Base-by-base conservation (phyloP, 2,797 vertebrate genomes). In the Sparus aurata region DNA sequence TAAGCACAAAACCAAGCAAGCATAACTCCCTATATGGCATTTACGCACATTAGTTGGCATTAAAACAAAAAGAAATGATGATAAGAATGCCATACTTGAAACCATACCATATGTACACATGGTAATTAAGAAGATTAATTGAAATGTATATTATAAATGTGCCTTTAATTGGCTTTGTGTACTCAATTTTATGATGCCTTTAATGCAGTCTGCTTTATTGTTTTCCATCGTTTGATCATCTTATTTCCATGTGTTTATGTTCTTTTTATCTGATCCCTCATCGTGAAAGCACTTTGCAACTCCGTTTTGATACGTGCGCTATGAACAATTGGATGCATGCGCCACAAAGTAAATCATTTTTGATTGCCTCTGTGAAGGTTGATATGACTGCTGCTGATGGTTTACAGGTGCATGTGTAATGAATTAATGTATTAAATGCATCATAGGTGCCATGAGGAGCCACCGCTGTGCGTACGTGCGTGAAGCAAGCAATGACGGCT, bases 351-450 rank as follows among this genome's bases (percentile, higher is more conserved):
- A 65, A 76, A 75, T 73, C 2, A 55, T 61, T 69, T 73, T 58
- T 85, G 70, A 87, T 80, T 58, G 50, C 61, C 8, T 55, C 61
- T 69, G 50, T 53, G 78, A 82, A 43, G 30, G 63, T 5, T 77
- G 65, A 64, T 69, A 46, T 49, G 60, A 16, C 20, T 52, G 41
- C 49, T 25, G 49, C 5, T 59, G 57, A 77, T 46, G 57, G 15
- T 79, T 79, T 73, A 74, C 71, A 77, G 57, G 68, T 79, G 72
- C 41, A 20, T 63, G 47, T 45, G 57, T 57, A 20, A 77, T 69
- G 43, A 82, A 75, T 86, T 57, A 41, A 72, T 80, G 23, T 55
- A 65, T 72, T 66, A 47, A 69, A 76, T 50, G 68, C 67, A 70
- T 64, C 6, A 17, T 45, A n/a, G 23, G 52, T 58, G 52, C 16